Base-by-base conservation (phyloP, 2,888 invertebrate genomes). In the Amorpha juglandis region DNA sequence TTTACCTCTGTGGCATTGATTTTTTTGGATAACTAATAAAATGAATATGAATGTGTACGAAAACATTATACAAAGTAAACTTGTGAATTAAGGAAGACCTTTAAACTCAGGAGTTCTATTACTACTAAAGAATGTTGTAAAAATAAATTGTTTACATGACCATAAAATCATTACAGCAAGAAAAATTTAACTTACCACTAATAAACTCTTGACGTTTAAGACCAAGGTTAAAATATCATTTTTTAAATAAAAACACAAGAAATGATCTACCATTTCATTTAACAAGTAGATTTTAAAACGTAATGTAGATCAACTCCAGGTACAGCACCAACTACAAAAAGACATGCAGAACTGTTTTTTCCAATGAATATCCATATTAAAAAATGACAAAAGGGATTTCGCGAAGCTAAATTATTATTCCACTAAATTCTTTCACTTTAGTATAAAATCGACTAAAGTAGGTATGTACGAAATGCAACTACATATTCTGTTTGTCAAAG, bases 151-250 rank as follows among this genome's bases (percentile, higher is more conserved):
- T 58, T 58, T 58, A 58, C 58, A 62, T 53, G 38, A 58, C 42
- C 38, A 35, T 42, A 58, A 38, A 58, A 21, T 58, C 16, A 58
- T 68, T 69, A 64, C 67, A 64, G 65, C 68, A 63, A 68, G 52
- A 68, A 69, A 27, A 27, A 3, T 67, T 12, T 74, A 73, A 74
- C 81, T 77, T 74, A 82, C 80, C 76, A 74, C 75, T 74, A 74
- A 76, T 27, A 27, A 3, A 27, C 27, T 71, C 65, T 71, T 74
- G 74, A 77, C 73, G 72, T 78, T 65, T 69, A 27, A 75, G 76
- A 82, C 77, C 82, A 82, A 82, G 83, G 82, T 78, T 82, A 78
- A 53, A 58, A 53, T 74, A 68, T 63, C 70, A 71, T 55, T 63
- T 68, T 67, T 64, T 70, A 71, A 69, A 69, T 67, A 71, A 68